Conservation (phyloP, 2,888 invertebrate genomes). For the Temnothorax ravouxi region DNA sequence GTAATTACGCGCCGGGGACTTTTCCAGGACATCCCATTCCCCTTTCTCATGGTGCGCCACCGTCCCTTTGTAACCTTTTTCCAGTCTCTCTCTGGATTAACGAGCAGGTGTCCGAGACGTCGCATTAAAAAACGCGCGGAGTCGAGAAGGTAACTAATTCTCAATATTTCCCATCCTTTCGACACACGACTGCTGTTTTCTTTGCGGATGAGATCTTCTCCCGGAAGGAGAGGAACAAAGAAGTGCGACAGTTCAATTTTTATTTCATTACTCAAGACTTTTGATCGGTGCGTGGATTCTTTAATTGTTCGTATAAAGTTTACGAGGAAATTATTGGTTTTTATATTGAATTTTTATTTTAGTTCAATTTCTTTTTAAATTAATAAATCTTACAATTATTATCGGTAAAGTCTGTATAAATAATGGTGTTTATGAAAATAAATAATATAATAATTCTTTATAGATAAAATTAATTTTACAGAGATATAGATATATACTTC, state of each 20-base stretch:
- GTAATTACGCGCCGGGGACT: slow-evolving; percentile 79
- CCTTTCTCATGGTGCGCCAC: slow-evolving; percentile 60
- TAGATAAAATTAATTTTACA: background rate
- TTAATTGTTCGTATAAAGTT: background rate
- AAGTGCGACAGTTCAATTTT: slow-evolving; percentile 6
- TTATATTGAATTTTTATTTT: background rate
- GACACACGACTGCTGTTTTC: slow-evolving; percentile 15
- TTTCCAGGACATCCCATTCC: slow-evolving; percentile 65
- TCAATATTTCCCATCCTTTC: slow-evolving; percentile 44
- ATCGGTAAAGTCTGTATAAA: background rate
- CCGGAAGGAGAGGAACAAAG: background rate
- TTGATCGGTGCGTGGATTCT: background rate
- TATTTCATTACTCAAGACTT: slow-evolving; percentile 1
- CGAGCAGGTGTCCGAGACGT: slow-evolving; percentile 72
- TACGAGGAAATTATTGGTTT: background rate
- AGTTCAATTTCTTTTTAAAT: background rate
- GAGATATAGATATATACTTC: background rate
- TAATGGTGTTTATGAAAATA: background rate
- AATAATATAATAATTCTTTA: background rate
- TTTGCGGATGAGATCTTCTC: background rate
- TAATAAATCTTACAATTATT: slow-evolving; percentile 4
- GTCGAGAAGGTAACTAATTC: slow-evolving; percentile 58
- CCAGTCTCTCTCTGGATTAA: slow-evolving; percentile 72
- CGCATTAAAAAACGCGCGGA: slow-evolving; percentile 73
- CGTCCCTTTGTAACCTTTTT: slow-evolving; percentile 74